Conservation (phyloP, 2,113 vertebrate genomes). For the Glaucidium brasilianum region DNA sequence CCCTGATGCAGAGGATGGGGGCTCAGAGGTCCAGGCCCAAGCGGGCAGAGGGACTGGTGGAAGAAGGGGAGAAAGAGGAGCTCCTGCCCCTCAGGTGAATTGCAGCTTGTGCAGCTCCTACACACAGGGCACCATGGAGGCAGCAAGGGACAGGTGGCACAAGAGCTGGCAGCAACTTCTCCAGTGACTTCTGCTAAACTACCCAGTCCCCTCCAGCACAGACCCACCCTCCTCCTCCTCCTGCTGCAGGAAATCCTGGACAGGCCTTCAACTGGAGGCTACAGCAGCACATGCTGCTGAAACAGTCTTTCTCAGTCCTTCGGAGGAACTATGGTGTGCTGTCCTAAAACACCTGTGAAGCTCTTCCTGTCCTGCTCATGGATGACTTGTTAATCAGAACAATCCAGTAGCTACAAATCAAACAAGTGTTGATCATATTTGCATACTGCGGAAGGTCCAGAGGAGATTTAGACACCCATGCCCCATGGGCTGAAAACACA, state of each 20-base stretch:
- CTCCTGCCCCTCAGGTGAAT: not conserved
- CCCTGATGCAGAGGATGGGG: not conserved
- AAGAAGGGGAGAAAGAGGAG: not conserved
- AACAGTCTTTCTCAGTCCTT: not conserved
- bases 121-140: no score
- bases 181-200: not conserved
- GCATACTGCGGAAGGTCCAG: not conserved
- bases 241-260: not conserved
- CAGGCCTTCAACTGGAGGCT: not conserved
- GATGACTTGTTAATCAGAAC: not conserved
- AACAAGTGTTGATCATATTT: not conserved
- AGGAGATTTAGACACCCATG: not conserved
- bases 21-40: rapidly evolving
- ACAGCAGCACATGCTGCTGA: rapidly evolving
- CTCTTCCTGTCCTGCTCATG: not conserved
- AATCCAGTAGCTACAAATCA: not conserved
- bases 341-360: not conserved
- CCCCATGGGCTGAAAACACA: not conserved
- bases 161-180: not conserved
- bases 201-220: not conserved
- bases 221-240: not conserved
- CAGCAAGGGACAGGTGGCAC: not conserved
- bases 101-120: not conserved
- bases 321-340: not conserved
- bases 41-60: not conserved